Evolutionary conservation across 2,888 invertebrate genomes (phyloP).

Genomic region (Zonitis immaculata): DNA sequence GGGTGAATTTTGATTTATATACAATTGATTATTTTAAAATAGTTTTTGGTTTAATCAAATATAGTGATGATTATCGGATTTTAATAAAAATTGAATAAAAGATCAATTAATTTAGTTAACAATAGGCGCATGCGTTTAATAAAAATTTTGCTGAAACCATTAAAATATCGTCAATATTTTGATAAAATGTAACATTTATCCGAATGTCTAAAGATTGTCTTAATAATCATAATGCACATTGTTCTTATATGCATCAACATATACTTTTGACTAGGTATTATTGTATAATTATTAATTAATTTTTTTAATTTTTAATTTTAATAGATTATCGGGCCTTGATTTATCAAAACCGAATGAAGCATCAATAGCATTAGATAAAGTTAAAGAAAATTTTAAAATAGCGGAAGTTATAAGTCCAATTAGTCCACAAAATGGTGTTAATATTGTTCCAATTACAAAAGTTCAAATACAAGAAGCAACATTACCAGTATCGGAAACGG

Average conservation of each 20-base stretch:
- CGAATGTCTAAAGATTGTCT: conserved; percentile 39
- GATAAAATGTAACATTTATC: conserved; percentile 4
- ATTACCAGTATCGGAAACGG: conserved; percentile 38
- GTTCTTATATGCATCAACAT: conserved; percentile 48
- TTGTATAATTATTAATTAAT: background rate
- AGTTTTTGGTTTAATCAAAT: no score
- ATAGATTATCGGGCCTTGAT: conserved; percentile 42
- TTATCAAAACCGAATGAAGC: conserved; percentile 34
- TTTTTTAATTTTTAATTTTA: conserved; percentile 9
- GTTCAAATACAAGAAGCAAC: conserved; percentile 34
- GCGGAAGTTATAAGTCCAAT: conserved; percentile 27
- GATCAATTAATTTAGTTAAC: background rate
- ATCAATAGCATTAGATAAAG: conserved; percentile 39
- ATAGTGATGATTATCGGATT: no score
- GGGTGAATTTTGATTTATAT: background rate
- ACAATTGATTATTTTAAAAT: background rate
- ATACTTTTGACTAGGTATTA: conserved; percentile 47
- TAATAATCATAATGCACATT: conserved; percentile 38
- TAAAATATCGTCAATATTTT: conserved; percentile 22
- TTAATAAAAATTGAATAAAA: background rate
- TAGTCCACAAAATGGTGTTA: conserved; percentile 35
- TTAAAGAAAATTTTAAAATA: conserved; percentile 40
- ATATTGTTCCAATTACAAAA: conserved; percentile 29
- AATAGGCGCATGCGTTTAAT: background rate
- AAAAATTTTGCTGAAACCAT: background rate